phyloP scores from a whole-genome alignment of 2,113 vertebrate species.

The Leucosticte australis region DNA sequence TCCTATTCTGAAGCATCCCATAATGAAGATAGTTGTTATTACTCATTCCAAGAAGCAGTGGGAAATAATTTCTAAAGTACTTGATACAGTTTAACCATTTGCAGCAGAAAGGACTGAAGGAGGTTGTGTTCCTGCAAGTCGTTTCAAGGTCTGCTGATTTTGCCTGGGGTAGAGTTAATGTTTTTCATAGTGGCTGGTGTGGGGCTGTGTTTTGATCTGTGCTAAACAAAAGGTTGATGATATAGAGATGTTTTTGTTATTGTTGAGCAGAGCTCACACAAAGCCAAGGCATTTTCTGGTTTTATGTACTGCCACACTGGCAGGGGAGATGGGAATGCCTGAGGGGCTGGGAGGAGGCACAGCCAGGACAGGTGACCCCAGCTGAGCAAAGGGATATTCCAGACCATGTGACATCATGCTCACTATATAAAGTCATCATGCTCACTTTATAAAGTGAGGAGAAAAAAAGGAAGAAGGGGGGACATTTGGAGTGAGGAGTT shows the following conservation, averaged over 20 bases:
- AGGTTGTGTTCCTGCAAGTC: not conserved
- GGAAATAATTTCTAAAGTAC: not conserved
- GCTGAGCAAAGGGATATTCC: not conserved
- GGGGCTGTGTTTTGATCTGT: not conserved
- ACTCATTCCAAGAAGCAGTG: not conserved
- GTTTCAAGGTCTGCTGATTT: not conserved
- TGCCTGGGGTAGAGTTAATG: not conserved
- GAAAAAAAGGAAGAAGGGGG: not conserved
- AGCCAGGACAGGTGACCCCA: not conserved
- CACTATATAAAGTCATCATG: not conserved
- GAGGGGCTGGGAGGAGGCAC: not conserved
- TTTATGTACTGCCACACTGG: accelerated
- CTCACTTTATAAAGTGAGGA: not conserved
- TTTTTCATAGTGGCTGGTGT: not conserved
- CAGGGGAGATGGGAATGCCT: accelerated
- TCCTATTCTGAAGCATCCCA: not conserved
- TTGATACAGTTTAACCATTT: not conserved
- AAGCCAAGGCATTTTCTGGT: not conserved
- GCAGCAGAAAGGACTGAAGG: not conserved
- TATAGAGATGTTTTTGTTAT: not conserved
- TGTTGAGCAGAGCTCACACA: not conserved
- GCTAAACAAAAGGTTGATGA: not conserved
- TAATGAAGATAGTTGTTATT: not conserved
- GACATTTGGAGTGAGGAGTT: not conserved
- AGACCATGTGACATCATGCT: not conserved